Conservation (phyloP, 2,797 vertebrate genomes). For the Cuniculus paca region DNA sequence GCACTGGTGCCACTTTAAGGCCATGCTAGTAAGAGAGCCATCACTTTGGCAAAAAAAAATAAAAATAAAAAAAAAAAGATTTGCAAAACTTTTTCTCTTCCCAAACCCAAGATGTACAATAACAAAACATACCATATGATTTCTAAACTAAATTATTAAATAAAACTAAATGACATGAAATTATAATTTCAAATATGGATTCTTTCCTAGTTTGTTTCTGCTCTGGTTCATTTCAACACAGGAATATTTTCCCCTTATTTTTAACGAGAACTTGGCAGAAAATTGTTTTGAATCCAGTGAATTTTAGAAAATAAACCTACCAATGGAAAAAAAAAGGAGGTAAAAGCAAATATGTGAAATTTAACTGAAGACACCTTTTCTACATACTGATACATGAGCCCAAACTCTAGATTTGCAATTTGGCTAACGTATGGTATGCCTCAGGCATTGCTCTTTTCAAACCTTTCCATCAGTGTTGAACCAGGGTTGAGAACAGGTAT, state of each 20-base stretch:
- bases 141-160: conserved; percentile 65
- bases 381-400: background rate
- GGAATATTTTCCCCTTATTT: conserved; percentile 1
- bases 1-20: background rate
- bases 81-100: background rate
- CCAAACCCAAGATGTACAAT: background rate
- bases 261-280: conserved; percentile 15
- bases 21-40: background rate
- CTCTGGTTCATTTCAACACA: conserved; percentile 32
- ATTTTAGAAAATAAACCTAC: conserved; percentile 29
- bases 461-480: background rate
- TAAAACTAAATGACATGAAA: conserved; percentile 57
- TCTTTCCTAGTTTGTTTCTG: conserved; percentile 52
- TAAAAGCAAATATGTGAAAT: background rate
- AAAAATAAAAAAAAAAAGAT: background rate
- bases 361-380: background rate
- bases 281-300: conserved; percentile 27
- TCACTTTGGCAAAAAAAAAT: background rate
- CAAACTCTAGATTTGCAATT: background rate
- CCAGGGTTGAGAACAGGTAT: background rate
- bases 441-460: background rate
- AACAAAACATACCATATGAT: background rate
- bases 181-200: conserved; percentile 40
- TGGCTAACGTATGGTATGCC: background rate
- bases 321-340: background rate